Conservation (phyloP, 2,797 vertebrate genomes). For the Sparidentex hasta region DNA sequence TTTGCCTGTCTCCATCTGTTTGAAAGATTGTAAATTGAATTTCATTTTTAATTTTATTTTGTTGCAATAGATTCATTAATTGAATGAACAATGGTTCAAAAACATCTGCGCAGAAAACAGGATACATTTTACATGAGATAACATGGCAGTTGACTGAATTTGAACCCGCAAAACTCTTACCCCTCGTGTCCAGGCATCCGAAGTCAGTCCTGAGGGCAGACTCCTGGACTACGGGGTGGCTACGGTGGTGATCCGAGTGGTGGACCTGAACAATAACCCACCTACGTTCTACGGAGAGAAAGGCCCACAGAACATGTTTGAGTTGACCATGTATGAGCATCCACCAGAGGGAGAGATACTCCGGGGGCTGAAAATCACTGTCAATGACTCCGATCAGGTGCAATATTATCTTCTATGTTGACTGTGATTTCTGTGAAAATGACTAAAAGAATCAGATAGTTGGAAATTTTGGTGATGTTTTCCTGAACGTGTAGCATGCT, state of each 20-base stretch:
- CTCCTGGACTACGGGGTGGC: constrained; percentile 80
- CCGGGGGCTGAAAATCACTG: constrained; percentile 93
- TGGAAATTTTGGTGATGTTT: background rate
- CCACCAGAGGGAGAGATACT: constrained; percentile 96
- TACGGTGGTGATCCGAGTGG: constrained; percentile 90
- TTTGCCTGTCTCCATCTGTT: background rate
- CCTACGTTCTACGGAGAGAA: constrained; percentile 95
- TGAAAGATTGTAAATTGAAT: background rate
- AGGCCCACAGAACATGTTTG: constrained; percentile 92
- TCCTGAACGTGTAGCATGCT: background rate
- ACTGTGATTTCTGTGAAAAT: background rate
- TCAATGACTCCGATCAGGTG: constrained; percentile 98
- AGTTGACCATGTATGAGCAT: constrained; percentile 95
- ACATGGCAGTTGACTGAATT: too few relatives aligned
- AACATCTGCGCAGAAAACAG: background rate
- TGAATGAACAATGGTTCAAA: background rate
- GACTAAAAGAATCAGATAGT: background rate
- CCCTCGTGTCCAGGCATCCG: constrained; percentile 88
- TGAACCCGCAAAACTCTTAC: background rate
- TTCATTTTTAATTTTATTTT: background rate
- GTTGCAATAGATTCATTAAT: background rate
- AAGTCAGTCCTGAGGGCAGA: constrained; percentile 84
- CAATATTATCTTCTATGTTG: background rate
- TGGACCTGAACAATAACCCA: constrained; percentile 97
- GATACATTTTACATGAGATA: background rate